These are phyloP conservation scores for Pitta sordida DNA, from an alignment of 2,113 vertebrate species.

Conservation along the genomic window DNA sequence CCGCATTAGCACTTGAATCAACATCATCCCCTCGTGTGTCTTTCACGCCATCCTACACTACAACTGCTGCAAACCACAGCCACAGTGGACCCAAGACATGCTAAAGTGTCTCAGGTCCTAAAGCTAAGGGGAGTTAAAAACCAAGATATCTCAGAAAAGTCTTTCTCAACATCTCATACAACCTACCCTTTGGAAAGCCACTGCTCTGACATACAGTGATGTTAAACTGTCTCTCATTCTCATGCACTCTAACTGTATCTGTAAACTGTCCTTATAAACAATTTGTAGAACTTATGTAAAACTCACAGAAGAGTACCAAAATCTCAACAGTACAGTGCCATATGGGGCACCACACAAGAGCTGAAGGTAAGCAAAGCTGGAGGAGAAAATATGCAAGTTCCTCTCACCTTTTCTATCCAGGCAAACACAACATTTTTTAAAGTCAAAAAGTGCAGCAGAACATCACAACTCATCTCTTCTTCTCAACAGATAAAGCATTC, in stretches of 20 bases:
- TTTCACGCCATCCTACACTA: background rate
- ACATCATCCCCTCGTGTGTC: background rate
- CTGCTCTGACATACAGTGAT: background rate
- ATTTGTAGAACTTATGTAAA: background rate
- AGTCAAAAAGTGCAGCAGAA: constrained; percentile 74
- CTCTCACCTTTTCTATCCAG: constrained; percentile 68
- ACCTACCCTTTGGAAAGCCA: background rate
- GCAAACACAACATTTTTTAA: constrained; percentile 69
- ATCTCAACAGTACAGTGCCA: background rate
- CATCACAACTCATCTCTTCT: constrained; percentile 70
- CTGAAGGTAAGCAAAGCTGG: background rate
- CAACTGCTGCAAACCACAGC: background rate
- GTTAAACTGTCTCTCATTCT: background rate
- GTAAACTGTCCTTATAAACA: background rate
- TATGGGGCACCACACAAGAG: background rate
- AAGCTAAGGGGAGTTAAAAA: background rate
- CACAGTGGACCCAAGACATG: background rate
- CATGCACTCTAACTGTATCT: background rate
- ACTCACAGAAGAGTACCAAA: background rate
- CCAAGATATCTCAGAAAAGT: background rate
- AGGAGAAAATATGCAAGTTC: background rate
- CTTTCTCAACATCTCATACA: background rate
- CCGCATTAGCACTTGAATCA: background rate
- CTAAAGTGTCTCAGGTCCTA: background rate
- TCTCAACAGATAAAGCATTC: constrained; percentile 83